Evolutionary conservation across 2,113 vertebrate genomes (phyloP), one percentile per base, ranked within the genome.

Genomic region (Gallinago undulata): DNA sequence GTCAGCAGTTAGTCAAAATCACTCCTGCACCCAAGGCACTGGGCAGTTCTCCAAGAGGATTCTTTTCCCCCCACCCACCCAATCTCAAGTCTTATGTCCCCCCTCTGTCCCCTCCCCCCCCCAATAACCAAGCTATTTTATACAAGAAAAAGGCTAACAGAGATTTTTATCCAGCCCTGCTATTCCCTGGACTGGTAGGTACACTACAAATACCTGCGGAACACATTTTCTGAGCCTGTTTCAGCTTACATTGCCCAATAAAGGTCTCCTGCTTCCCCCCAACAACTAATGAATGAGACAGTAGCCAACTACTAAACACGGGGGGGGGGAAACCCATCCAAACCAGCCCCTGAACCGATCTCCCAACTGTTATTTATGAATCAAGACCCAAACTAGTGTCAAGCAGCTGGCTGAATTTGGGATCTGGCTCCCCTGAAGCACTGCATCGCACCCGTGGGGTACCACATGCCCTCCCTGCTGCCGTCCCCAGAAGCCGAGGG

Each of bases 401-500:
- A 88, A 62, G 43, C 23, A 89, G 43, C 14, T 31, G 21, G 23
- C 7, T 62, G 35, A 57, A 82, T 45, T 3, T 75, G 75, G 48
- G n/a, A 78, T 69, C 41, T 27, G 8, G 43, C 6, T 90, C 21
- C 39, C 39, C 30, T 8, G 13, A 57, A 51, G 30, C 1, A 1
- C n/a, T 28, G 16, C 17, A 35, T 10, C 1, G 2, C 28, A 30
- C 11, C 3, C 0, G 21, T 18, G 68, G 39, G 24, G 30, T 25
- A 23, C 31, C 51, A 47, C 0, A 2, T 6, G 10, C 30, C 8
- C 25, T 16, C 10, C 3, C 62, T 4, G 3, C 37, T 80, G 53
- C 37, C 31, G 5, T 7, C 22, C 27, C 39, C 56, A 80, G 81
- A 47, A 87, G 16, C 23, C 1, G 6, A 86, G 53, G 33, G 7